Evolutionary conservation across 1,140 invertebrate species (phyloP).

Genomic region (Drosophila subobscura): DNA sequence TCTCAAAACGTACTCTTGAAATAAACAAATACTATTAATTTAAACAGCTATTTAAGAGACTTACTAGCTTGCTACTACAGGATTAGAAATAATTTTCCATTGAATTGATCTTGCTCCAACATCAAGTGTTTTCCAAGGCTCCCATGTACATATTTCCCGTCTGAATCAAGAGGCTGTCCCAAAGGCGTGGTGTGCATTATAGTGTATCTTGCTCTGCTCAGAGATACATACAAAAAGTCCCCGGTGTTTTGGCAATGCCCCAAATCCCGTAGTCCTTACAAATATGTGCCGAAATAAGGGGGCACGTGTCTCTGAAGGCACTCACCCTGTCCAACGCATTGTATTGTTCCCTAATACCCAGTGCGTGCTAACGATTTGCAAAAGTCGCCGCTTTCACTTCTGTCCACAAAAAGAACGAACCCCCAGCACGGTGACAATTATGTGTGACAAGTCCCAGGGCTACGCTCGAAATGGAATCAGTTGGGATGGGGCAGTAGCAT

Average conservation of each 20-base stretch:
- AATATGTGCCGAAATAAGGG: slow-evolving; percentile 57
- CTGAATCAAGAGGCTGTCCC: not conserved
- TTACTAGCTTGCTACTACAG: too few species aligned
- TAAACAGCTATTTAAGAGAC: slow-evolving; percentile 2
- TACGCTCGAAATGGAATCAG: not conserved
- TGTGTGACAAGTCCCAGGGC: slow-evolving; percentile 77
- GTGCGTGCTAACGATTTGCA: slow-evolving; percentile 70
- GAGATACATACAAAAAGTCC: slow-evolving; percentile 50
- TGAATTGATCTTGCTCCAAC: too few species aligned
- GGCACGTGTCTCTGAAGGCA: slow-evolving; percentile 23
- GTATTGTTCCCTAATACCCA: slow-evolving; percentile 63
- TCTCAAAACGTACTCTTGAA: not conserved
- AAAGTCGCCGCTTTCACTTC: slow-evolving; percentile 41
- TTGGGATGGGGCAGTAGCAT: slow-evolving; percentile 19
- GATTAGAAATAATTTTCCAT: too few species aligned
- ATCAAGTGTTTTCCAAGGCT: too few species aligned
- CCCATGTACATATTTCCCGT: too few species aligned
- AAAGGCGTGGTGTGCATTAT: not conserved
- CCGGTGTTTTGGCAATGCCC: slow-evolving; percentile 58
- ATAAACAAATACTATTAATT: slow-evolving; percentile 20
- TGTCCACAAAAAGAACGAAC: slow-evolving; percentile 43
- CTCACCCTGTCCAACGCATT: slow-evolving; percentile 16
- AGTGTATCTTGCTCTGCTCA: slow-evolving; percentile 22
- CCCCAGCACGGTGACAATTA: slow-evolving; percentile 72
- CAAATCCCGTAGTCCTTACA: slow-evolving; percentile 52